A percentile compares a stretch with the other conserved stretches of the same genome.
Conservation (phyloP, 2,113 vertebrate species). For the Ceratotherium simum region DNA sequence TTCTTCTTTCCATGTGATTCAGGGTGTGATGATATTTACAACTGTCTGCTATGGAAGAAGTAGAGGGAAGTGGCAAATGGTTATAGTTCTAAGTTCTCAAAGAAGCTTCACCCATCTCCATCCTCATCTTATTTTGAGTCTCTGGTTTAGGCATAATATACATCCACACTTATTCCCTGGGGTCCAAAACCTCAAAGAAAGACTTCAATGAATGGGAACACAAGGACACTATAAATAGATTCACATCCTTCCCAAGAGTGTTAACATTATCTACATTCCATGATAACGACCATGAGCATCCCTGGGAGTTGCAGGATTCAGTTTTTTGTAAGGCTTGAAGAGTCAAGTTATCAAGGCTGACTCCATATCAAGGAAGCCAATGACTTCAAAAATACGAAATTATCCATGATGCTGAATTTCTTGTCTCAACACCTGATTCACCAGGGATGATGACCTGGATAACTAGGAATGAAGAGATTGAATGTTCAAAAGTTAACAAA, state of each 20-base stretch:
- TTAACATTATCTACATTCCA: neutral
- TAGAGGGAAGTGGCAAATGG: neutral
- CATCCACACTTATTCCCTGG: neutral
- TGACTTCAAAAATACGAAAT: neutral
- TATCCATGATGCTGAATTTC: neutral
- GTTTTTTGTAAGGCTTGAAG: neutral
- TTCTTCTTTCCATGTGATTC: neutral
- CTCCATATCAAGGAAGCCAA: neutral
- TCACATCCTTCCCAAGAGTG: neutral
- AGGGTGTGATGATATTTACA: neutral
- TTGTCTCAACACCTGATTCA: neutral
- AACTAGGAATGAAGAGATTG: neutral
- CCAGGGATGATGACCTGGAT: neutral
- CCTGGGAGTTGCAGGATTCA: neutral
- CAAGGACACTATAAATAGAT: neutral
- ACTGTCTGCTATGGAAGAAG: neutral
- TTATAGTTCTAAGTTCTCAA: neutral
- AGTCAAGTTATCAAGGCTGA: neutral
- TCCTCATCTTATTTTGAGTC: neutral
- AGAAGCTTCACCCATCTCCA: neutral
- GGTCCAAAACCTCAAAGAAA: neutral
- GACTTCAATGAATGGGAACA: neutral
- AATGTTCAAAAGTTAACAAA: neutral
- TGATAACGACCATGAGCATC: neutral
- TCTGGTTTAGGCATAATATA: neutral